phyloP scores from a whole-genome alignment of 1,140 invertebrate genomes.

The Pogonomyrmex barbatus region DNA sequence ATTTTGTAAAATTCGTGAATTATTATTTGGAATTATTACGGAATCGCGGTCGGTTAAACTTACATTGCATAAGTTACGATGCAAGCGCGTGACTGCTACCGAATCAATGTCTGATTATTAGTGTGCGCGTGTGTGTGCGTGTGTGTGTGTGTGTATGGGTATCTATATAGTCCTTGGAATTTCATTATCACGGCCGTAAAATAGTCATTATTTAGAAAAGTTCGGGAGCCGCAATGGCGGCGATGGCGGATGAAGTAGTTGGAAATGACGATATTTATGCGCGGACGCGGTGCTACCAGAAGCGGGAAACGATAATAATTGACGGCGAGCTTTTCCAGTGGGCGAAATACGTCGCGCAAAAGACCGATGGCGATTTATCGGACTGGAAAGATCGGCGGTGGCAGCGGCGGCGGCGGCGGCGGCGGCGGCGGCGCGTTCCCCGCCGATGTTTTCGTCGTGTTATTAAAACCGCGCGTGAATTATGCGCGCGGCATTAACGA shows the following conservation, averaged over 20 bases:
- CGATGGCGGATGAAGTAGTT: constrained; percentile 54
- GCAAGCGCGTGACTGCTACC: constrained; percentile 75
- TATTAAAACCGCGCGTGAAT: constrained; percentile 63
- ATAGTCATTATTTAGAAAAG: constrained; percentile 80
- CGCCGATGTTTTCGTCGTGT: constrained; percentile 57
- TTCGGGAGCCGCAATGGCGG: constrained; percentile 48
- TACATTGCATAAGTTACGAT: constrained; percentile 66
- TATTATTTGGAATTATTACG: constrained; percentile 74
- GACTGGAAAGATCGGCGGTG: constrained; percentile 38
- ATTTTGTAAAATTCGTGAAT: constrained; percentile 68
- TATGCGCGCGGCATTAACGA: constrained; percentile 64
- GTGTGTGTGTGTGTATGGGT: not conserved
- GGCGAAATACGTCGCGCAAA: constrained; percentile 29
- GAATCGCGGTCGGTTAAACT: constrained; percentile 27
- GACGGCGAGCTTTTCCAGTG: constrained; percentile 68
- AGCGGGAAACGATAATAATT: constrained; percentile 71
- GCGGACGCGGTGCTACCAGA: constrained; percentile 43
- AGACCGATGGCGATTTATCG: constrained; percentile 64
- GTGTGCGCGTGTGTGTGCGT: not conserved
- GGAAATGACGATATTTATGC: constrained; percentile 58
- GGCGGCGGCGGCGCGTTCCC: constrained; percentile 20
- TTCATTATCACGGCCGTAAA: constrained; percentile 84
- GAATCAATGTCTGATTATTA: constrained; percentile 83
- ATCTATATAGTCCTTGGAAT: constrained; percentile 79
- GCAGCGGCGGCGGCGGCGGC: not conserved